Percentiles rank a stretch among this genome's conserved stretches.
phyloP scores from a whole-genome alignment of 2,888 invertebrate genomes.

The Cephus rjabovi region DNA sequence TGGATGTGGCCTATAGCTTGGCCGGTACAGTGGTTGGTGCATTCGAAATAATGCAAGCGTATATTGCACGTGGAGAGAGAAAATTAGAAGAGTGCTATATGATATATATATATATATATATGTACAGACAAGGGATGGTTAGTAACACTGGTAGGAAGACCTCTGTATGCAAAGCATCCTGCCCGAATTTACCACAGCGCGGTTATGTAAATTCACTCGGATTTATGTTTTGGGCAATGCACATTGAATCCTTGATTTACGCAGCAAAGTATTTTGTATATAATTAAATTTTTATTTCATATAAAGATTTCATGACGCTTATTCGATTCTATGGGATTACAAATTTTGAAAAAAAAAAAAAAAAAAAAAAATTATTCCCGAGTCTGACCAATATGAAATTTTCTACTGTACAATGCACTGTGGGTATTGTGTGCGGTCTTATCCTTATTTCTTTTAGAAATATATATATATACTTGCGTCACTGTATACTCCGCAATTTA shows the following conservation, averaged over 20 bases:
- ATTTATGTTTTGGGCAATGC: conserved; percentile 49
- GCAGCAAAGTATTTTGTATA: not conserved
- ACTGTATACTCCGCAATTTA: not conserved
- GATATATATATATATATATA: too few relatives aligned
- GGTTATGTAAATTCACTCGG: conserved; percentile 48
- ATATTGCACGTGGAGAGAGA: conserved; percentile 15
- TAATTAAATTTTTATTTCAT: not conserved
- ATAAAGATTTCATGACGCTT: not conserved
- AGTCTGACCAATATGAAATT: not conserved
- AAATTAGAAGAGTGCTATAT: not conserved
- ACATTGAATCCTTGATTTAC: conserved; percentile 46
- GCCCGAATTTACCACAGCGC: conserved; percentile 40
- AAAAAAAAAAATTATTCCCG: too few relatives aligned
- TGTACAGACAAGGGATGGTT: not conserved
- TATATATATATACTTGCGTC: not conserved
- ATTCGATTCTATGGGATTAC: not conserved
- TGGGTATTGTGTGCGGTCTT: too few relatives aligned
- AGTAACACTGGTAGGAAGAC: conserved; percentile 3
- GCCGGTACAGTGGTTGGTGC: conserved; percentile 1
- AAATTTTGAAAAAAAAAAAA: not conserved
- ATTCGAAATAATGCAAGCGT: conserved; percentile 14
- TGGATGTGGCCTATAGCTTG: not conserved
- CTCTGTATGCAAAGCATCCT: conserved; percentile 49
- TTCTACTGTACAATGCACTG: not conserved
- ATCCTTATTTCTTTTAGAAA: not conserved